Base-by-base conservation (phyloP, 2,797 vertebrate genomes). In the Sebastes oblongus region DNA sequence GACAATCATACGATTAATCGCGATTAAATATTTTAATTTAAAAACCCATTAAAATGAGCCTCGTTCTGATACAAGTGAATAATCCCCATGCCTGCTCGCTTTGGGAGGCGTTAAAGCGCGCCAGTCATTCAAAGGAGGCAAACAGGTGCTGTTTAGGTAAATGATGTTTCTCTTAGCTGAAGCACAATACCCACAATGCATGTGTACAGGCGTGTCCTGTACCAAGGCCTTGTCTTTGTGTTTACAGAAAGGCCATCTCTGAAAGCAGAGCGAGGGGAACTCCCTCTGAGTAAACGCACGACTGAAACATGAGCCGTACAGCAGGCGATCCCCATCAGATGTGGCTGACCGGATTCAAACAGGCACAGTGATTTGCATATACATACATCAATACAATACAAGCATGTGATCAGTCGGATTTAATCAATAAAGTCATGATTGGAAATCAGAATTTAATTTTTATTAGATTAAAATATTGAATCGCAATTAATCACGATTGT, bases 271-370 rank as follows among this genome's bases (percentile, higher is more conserved):
- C 13, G 0, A 68, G 73, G 86, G 88, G 20, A 89, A 87, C 84
- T 91, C 88, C 86, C 86, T 78, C 46, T 81, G 77, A 86, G 82
- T 56, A 90, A 91, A 89, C 60, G 50, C 52, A 36, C 16, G 12
- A 20, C 18, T 76, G 87, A 86, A 85, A 93, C 56, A 52, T 1
- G 76, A 92, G 20, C 62, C 83, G 74, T 8, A 32, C 59, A 29
- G 66, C 59, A 50, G 55, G 29, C 24, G 0, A 25, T 42, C 42
- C 66, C 64, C 61, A 20, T 76, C 69, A 76, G 30, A 67, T 60
- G 71, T 0, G 55, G 13, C 42, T 29, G 77, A 66, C 22, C 55
- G 66, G 22, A 54, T 34, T 30, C 34, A 85, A 25, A 75, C 22
- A 5, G 10, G 6, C 30, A 56, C 59, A 50, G 20, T 36, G 50